These are phyloP conservation scores for Sparidentex hasta DNA, from an alignment of 2,797 vertebrate genomes.

Conservation along the genomic window DNA sequence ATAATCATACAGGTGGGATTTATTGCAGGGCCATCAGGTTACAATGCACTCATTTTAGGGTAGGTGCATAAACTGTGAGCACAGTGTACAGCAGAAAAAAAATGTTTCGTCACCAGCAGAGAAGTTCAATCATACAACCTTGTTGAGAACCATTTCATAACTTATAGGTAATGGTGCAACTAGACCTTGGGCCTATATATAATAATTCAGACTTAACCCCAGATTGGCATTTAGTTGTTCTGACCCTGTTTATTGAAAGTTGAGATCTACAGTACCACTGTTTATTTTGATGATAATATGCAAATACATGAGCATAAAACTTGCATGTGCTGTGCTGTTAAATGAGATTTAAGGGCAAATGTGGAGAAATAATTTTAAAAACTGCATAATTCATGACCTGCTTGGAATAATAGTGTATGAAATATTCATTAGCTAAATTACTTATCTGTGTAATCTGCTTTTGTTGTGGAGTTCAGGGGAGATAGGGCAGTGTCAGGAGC, in stretches of 20 bases:
- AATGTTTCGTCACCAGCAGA: neutral
- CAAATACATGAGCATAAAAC: conserved; percentile 62
- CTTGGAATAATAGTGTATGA: conserved; percentile 79
- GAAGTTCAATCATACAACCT: neutral
- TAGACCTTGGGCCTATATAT: neutral
- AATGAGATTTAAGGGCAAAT: conserved; percentile 73
- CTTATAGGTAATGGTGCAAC: neutral
- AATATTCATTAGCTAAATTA: conserved; percentile 84
- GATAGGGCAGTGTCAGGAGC: conserved; percentile 61
- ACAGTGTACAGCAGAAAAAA: neutral
- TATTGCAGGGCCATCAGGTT: neutral
- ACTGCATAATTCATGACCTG: conserved; percentile 81
- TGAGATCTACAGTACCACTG: conserved; percentile 2
- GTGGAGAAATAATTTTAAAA: conserved; percentile 68
- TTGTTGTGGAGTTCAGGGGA: conserved; percentile 74
- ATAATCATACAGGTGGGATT: neutral
- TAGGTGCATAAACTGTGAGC: neutral
- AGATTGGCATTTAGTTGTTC: conserved; percentile 7
- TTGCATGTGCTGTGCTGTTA: conserved; percentile 50
- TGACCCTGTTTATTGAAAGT: conserved; percentile 19
- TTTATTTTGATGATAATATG: conserved; percentile 66
- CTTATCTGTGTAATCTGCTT: conserved; percentile 76
- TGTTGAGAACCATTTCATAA: conserved; percentile 1
- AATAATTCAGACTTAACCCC: conserved; percentile 3
- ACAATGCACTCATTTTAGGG: neutral